Percentiles rank a stretch among this genome's conserved stretches.
Conservation (phyloP, 1,140 invertebrate genomes). For the Chrysomallon squamiferum region DNA sequence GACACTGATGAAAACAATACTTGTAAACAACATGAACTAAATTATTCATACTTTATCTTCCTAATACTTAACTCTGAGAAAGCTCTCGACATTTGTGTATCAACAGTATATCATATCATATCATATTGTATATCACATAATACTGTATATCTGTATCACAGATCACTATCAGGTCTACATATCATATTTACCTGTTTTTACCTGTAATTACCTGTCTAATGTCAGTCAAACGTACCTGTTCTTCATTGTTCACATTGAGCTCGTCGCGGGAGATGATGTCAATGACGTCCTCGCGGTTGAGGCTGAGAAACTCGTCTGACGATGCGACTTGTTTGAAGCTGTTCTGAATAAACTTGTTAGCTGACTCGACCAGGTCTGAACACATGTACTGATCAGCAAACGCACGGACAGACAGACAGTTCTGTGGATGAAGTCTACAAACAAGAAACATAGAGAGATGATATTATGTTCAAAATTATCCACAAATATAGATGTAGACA, state of each 20-base stretch:
- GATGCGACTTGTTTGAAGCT: constrained; percentile 82
- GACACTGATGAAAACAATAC: too few species aligned
- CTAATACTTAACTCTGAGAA: too few species aligned
- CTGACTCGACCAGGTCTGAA: constrained; percentile 73
- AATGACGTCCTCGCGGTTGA: constrained; percentile 73
- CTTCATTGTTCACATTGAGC: constrained; percentile 74
- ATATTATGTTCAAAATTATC: too few species aligned
- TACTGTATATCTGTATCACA: too few species aligned
- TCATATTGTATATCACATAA: too few species aligned
- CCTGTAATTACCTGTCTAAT: too few species aligned
- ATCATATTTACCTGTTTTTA: too few species aligned
- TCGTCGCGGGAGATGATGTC: constrained; percentile 81
- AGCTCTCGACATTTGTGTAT: too few species aligned
- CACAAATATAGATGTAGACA: neutral
- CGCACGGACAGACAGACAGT: constrained; percentile 82
- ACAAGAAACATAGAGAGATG: neutral
- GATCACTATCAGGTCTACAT: too few species aligned
- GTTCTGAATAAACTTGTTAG: constrained; percentile 83
- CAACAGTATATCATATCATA: too few species aligned
- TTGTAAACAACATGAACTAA: too few species aligned
- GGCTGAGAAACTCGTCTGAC: constrained; percentile 79
- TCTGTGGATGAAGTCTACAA: constrained; percentile 79
- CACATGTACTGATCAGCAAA: constrained; percentile 87
- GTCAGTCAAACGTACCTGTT: constrained; percentile 69
- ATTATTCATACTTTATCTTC: too few species aligned